phyloP scores from a whole-genome alignment of 2,888 invertebrate species.

The Catocala sponsa region DNA sequence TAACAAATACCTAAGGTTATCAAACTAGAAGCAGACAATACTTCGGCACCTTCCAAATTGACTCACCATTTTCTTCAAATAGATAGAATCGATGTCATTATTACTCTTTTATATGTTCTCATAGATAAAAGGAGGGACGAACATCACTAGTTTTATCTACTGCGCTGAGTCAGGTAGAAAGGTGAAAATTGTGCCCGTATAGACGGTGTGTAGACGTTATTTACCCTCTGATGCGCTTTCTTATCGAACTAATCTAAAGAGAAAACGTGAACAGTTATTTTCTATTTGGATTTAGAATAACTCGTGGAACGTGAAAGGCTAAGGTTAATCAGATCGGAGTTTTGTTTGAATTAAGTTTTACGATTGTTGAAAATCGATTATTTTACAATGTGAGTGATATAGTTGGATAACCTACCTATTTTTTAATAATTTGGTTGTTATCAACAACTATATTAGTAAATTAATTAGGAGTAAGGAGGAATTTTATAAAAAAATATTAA shows the following conservation, averaged over 20 bases:
- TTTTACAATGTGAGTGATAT: too few species aligned
- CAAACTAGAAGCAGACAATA: neutral
- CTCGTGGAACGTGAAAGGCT: neutral
- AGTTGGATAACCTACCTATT: too few species aligned
- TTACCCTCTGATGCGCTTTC: conserved; percentile 29
- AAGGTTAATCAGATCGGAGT: neutral
- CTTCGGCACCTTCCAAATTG: neutral
- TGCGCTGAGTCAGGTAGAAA: conserved; percentile 20
- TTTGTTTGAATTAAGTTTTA: too few species aligned
- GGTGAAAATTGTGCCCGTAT: conserved; percentile 41
- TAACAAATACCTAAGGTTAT: too few species aligned
- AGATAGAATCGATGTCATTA: conserved; percentile 24
- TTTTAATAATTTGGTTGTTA: too few species aligned
- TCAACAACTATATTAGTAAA: too few species aligned
- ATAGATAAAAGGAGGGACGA: conserved; percentile 28
- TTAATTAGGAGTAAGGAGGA: too few species aligned
- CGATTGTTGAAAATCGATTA: too few species aligned
- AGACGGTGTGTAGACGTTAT: conserved; percentile 21
- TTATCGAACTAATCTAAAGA: conserved; percentile 35
- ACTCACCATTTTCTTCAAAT: conserved; percentile 8
- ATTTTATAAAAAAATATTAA: too few species aligned
- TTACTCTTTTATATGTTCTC: conserved; percentile 13
- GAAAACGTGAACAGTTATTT: conserved; percentile 18
- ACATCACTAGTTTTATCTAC: neutral
- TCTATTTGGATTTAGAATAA: conserved; percentile 16